Conservation (phyloP, 1,140 invertebrate species). For the Archegozetes longisetosus region DNA sequence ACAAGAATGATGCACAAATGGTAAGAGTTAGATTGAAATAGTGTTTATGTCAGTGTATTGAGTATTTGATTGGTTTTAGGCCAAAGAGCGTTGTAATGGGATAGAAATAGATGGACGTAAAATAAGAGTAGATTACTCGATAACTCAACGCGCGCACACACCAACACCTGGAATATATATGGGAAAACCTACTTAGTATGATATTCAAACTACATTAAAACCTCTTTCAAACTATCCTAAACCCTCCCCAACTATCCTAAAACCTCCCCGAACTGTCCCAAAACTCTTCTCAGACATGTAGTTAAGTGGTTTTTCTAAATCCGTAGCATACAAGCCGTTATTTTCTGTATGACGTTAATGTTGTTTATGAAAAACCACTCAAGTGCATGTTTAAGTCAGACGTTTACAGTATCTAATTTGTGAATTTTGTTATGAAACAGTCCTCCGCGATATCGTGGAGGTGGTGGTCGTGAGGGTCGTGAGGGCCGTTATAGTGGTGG, state of each 20-base stretch:
- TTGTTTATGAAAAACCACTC: too few relatives aligned
- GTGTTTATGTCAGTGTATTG: not conserved
- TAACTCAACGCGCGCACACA: conserved; percentile 90
- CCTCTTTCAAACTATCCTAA: too few relatives aligned
- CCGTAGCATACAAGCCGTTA: too few relatives aligned
- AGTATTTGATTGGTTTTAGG: conserved; percentile 29
- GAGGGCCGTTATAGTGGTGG: conserved; percentile 20
- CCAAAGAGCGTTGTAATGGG: conserved; percentile 78
- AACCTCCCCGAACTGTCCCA: too few relatives aligned
- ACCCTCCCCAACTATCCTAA: too few relatives aligned
- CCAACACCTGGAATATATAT: conserved; percentile 96
- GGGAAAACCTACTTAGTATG: conserved; percentile 67
- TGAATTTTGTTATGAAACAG: conserved; percentile 18
- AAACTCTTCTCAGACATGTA: too few relatives aligned
- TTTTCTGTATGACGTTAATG: too few relatives aligned
- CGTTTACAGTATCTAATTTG: not conserved
- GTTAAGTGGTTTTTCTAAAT: too few relatives aligned
- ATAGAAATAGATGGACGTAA: conserved; percentile 83
- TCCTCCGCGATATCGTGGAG: conserved; percentile 22
- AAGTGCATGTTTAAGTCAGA: too few relatives aligned
- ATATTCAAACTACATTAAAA: conserved; percentile 6
- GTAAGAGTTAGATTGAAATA: conserved; percentile 21
- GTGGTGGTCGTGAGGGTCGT: conserved; percentile 20
- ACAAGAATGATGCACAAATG: conserved; percentile 69
- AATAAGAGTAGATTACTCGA: conserved; percentile 90